Conservation (phyloP, 2,888 invertebrate species). For the Cephus spinipes region DNA sequence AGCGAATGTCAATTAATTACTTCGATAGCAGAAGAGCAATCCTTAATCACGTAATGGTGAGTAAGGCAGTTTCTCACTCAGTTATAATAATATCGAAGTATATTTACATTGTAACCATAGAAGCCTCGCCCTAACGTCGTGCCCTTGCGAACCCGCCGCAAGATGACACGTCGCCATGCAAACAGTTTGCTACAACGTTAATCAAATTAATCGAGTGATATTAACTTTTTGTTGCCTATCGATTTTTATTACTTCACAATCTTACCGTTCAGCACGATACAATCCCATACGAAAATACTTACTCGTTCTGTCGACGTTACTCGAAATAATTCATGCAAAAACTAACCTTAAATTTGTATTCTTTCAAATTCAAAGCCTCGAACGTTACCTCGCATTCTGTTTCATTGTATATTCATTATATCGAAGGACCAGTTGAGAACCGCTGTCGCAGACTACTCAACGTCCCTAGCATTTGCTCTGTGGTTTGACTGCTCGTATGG, state of each 20-base stretch:
- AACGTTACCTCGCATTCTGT: background rate
- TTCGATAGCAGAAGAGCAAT: background rate
- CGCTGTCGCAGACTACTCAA: slow-evolving; percentile 34
- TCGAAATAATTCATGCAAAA: background rate
- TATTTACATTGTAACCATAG: slow-evolving; percentile 27
- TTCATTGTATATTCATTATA: background rate
- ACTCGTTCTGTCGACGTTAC: background rate
- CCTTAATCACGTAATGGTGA: slow-evolving; percentile 28
- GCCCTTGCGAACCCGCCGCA: slow-evolving; percentile 2
- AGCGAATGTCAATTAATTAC: slow-evolving; percentile 4
- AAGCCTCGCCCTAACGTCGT: slow-evolving; percentile 18
- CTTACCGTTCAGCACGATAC: background rate
- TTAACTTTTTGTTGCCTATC: background rate
- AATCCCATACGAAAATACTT: background rate
- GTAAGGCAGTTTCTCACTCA: slow-evolving; percentile 9
- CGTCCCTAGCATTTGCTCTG: slow-evolving; percentile 59
- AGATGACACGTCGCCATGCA: slow-evolving; percentile 5
- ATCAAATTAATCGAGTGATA: slow-evolving; percentile 16
- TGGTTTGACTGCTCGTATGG: slow-evolving; percentile 58
- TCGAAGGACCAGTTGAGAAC: slow-evolving; percentile 4
- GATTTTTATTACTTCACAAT: background rate
- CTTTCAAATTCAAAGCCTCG: background rate
- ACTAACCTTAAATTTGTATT: background rate
- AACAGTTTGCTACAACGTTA: slow-evolving; percentile 19
- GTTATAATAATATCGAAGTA: slow-evolving; percentile 25